phyloP scores from a whole-genome alignment of 2,888 invertebrate genomes.

The Ommatoiulus sabulosus region DNA sequence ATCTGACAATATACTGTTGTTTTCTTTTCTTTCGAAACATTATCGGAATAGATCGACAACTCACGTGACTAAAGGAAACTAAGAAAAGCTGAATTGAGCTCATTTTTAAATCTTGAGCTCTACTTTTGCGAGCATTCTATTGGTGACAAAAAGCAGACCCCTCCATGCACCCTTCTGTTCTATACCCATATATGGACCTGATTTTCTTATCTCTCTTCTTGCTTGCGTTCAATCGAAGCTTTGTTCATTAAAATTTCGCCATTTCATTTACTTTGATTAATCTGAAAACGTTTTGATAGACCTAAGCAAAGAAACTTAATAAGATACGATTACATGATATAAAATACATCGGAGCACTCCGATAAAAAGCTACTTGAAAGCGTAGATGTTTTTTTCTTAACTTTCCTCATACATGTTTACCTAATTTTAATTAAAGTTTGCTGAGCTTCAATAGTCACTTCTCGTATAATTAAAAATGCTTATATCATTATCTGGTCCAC shows the following conservation, averaged over 20 bases:
- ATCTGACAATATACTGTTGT: too few species aligned
- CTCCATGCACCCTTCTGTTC: background rate
- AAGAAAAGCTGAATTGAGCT: background rate
- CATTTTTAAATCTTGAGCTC: background rate
- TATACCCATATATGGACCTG: background rate
- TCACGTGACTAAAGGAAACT: too few species aligned
- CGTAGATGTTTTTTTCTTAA: background rate
- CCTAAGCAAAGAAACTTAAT: conserved; percentile 22
- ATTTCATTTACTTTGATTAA: conserved; percentile 27
- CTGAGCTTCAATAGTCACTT: conserved; percentile 34
- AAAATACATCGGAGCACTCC: conserved; percentile 21
- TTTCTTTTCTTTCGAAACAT: too few species aligned
- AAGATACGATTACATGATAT: conserved; percentile 1
- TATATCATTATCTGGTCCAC: conserved; percentile 26
- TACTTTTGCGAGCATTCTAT: background rate
- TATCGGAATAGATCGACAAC: too few species aligned
- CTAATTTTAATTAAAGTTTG: conserved; percentile 31
- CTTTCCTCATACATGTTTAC: background rate
- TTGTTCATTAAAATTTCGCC: conserved; percentile 34
- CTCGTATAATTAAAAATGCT: conserved; percentile 17
- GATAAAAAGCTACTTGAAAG: background rate
- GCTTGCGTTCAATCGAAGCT: conserved; percentile 6
- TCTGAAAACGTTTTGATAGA: background rate
- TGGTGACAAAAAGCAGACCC: background rate
- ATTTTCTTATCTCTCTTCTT: background rate